phyloP scores from a whole-genome alignment of 2,113 vertebrate genomes.

The Rattus norvegicus region GRCr8 NC_086025.1:60341501-60342000 shows the following conservation, averaged over 20 bases:
- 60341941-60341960: background rate
- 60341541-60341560: background rate
- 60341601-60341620: background rate
- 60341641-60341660: no score
- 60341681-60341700: background rate
- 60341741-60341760: background rate
- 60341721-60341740: background rate
- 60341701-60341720: background rate
- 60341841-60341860: background rate
- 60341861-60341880: background rate
- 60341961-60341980: background rate
- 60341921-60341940: background rate
- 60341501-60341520: background rate
- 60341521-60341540: background rate
- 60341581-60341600: background rate
- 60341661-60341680: background rate
- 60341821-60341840: no score
- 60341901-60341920: background rate
- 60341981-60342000: background rate
- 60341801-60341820: background rate
- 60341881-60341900: background rate
- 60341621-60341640: background rate
- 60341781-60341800: background rate
- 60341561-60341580: no score
- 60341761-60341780: background rate